phyloP scores from a whole-genome alignment of 1,140 invertebrate genomes.

The Pseudobourletiella spinata region DNA sequence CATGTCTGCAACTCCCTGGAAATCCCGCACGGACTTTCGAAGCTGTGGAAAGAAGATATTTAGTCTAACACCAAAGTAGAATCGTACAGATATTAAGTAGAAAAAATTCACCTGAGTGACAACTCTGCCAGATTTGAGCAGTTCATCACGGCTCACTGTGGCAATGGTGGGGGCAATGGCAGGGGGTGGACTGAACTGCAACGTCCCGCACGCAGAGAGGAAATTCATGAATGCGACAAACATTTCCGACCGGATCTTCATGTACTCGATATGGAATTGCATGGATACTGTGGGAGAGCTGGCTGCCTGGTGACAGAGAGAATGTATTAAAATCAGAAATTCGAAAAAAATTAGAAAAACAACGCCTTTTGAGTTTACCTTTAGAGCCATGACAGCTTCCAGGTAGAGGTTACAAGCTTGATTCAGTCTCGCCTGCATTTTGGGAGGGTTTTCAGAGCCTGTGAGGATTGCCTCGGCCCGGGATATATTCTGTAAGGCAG shows the following conservation, averaged over 20 bases:
- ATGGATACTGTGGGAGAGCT: slow-evolving; percentile 56
- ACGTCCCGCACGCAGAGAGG: slow-evolving; percentile 64
- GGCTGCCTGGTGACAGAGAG: slow-evolving; percentile 47
- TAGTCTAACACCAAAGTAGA: slow-evolving; percentile 3
- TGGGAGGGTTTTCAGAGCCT: slow-evolving; percentile 1
- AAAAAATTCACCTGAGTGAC: slow-evolving; percentile 53
- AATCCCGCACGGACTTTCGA: slow-evolving; percentile 63
- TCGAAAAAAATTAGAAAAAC: not conserved
- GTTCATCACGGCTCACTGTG: slow-evolving; percentile 64
- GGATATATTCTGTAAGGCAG: slow-evolving; percentile 52
- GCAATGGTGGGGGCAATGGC: slow-evolving; percentile 78
- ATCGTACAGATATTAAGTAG: slow-evolving; percentile 7
- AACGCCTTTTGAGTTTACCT: slow-evolving; percentile 44
- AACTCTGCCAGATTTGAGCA: slow-evolving; percentile 71
- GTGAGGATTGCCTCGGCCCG: slow-evolving; percentile 42
- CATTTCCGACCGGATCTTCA: slow-evolving; percentile 62
- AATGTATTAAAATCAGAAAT: slow-evolving; percentile 4
- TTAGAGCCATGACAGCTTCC: slow-evolving; percentile 59
- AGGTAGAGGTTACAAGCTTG: slow-evolving; percentile 42
- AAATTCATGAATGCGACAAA: slow-evolving; percentile 65
- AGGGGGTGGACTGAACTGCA: slow-evolving; percentile 83
- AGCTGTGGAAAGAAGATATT: slow-evolving; percentile 46
- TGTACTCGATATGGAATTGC: slow-evolving; percentile 70
- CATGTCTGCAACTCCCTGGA: slow-evolving; percentile 61
- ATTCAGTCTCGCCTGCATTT: slow-evolving; percentile 17